These are phyloP conservation scores for Epinotia brunnichana DNA, from an alignment of 2,888 invertebrate species.

Conservation along the genomic window DNA sequence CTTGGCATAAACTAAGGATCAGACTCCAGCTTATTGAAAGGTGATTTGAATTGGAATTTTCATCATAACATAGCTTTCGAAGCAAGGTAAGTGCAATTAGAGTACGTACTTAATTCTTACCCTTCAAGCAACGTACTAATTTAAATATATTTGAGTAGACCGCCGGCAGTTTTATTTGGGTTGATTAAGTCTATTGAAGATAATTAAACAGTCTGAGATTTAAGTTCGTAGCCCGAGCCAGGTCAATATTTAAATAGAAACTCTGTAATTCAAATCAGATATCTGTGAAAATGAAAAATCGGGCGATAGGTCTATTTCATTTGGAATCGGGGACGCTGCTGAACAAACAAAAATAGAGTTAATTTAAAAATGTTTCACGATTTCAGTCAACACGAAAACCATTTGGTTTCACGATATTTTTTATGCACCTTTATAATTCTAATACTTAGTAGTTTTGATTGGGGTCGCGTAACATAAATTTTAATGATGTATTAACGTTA, in stretches of 20 bases:
- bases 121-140: not conserved
- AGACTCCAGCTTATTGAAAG: not conserved
- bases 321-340: constrained; percentile 21
- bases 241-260: constrained; percentile 14
- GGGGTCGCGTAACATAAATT: too few relatives aligned
- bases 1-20: not conserved
- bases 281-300: constrained; percentile 17
- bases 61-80: not conserved
- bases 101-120: not conserved
- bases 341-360: constrained; percentile 18
- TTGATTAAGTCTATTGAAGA: not conserved
- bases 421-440: too few relatives aligned
- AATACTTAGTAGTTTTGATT: too few relatives aligned
- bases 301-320: constrained; percentile 3
- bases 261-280: constrained; percentile 20
- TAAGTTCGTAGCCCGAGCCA: not conserved
- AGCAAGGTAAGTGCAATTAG: not conserved
- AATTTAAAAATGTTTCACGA: constrained; percentile 8
- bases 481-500: too few relatives aligned
- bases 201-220: constrained; percentile 9
- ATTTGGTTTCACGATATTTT: not conserved
- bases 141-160: not conserved
- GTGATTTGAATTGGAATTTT: constrained; percentile 10
- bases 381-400: not conserved
- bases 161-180: not conserved